Percentiles rank a stretch among this genome's conserved stretches.
Evolutionary conservation across 2,888 invertebrate genomes (phyloP).

Genomic region (Chymomyza fuscimana): DNA sequence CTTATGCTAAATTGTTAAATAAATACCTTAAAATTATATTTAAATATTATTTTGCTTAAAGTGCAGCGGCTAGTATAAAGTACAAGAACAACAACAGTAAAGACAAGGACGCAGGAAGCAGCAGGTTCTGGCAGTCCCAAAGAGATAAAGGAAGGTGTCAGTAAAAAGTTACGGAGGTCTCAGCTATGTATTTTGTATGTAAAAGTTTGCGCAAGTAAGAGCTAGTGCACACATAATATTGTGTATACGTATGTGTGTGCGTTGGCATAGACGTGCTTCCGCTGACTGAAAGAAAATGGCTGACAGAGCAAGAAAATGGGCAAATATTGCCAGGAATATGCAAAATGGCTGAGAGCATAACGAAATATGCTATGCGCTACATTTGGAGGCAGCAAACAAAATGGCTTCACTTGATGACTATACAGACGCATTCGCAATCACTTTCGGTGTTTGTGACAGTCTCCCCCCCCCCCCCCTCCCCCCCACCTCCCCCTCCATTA

Average conservation of each 20-base stretch:
- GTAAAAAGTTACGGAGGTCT: slow-evolving; percentile 31
- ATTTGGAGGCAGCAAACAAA: slow-evolving; percentile 1
- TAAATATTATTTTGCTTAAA: slow-evolving; percentile 50
- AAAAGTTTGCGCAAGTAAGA: slow-evolving; percentile 3
- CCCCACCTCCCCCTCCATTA: too few relatives aligned
- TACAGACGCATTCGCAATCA: neutral
- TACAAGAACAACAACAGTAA: neutral
- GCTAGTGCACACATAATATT: slow-evolving; percentile 3
- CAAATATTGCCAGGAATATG: slow-evolving; percentile 20
- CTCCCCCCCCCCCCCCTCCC: too few relatives aligned
- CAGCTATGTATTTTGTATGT: slow-evolving; percentile 2
- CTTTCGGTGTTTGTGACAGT: neutral
- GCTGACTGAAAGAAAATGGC: slow-evolving; percentile 12
- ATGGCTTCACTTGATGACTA: neutral
- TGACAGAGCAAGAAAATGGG: slow-evolving; percentile 18
- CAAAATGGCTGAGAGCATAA: slow-evolving; percentile 19
- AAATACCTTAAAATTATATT: slow-evolving; percentile 51
- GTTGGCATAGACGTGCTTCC: slow-evolving; percentile 35
- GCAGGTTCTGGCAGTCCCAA: slow-evolving; percentile 6
- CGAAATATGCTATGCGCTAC: slow-evolving; percentile 34
- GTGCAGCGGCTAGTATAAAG: slow-evolving; percentile 8
- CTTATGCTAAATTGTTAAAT: slow-evolving; percentile 46
- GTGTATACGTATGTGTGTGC: slow-evolving; percentile 10
- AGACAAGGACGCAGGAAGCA: slow-evolving; percentile 13
- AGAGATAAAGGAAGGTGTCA: slow-evolving; percentile 44